phyloP scores from a whole-genome alignment of 2,797 vertebrate genomes.

The Thripadectes ignobilis region DNA sequence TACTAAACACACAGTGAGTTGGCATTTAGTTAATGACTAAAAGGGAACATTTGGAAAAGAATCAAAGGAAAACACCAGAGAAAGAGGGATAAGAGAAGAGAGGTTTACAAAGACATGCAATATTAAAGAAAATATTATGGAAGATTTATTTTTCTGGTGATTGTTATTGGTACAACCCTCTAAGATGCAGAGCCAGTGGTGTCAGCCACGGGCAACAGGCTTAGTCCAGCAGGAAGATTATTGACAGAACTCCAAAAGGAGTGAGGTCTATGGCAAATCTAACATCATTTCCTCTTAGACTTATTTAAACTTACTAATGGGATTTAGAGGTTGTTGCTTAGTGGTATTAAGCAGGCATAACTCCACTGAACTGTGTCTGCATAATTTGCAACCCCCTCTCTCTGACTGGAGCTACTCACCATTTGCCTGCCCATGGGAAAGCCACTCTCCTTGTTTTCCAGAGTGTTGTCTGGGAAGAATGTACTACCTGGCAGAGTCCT shows the following conservation, averaged over 20 bases:
- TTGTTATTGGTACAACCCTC: not conserved
- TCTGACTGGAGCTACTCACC: not conserved
- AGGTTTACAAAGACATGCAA: not conserved
- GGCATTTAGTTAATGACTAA: constrained; percentile 29
- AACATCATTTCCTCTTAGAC: not conserved
- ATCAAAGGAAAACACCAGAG: not conserved
- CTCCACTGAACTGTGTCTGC: not conserved
- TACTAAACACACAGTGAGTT: constrained; percentile 12
- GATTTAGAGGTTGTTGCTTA: not conserved
- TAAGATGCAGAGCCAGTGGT: not conserved
- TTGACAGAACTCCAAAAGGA: not conserved
- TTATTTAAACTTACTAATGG: constrained; percentile 41
- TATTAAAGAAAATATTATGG: not conserved
- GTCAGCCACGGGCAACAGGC: not conserved
- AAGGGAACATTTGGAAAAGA: not conserved
- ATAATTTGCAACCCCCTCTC: not conserved
- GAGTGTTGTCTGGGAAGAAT: not conserved
- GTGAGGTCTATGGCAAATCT: not conserved
- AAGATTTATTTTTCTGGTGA: not conserved
- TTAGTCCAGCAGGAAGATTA: not conserved
- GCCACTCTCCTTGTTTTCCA: not conserved
- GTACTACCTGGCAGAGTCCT: not conserved
- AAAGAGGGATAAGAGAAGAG: not conserved
- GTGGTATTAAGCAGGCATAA: not conserved
- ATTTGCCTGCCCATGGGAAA: not conserved